Evolutionary conservation across 2,797 vertebrate genomes (phyloP), one percentile per base, ranked within the genome.

Genomic region (Gallirallus australis): DNA sequence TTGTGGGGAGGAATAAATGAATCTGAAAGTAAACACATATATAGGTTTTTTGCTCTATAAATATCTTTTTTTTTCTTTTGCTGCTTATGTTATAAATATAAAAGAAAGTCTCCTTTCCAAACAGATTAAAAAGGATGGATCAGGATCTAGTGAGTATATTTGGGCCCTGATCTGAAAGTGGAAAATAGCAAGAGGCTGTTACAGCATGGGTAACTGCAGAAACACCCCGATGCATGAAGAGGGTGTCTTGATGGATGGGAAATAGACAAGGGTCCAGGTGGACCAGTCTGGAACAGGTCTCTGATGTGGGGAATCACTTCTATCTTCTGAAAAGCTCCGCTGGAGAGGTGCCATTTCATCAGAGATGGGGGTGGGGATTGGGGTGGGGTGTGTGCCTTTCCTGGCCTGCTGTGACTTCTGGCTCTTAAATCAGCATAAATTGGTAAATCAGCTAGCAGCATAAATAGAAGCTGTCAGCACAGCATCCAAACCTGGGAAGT

Each of bases 281-380:
- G 15, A 8, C n/a, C 15, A 5, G 0, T 0, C 5, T 21, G 35
- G 57, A 11, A 16, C 17, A n/a, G 6, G 7, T 47, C 10, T 27
- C 35, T 1, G 1, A 16, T 31, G 12, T 15, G 33, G 37, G 40
- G 10, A 30, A 17, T 14, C 4, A 2, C 28, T 75, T 4, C 17
- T 17, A 39, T 40, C 13, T 52, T 54, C 33, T 4, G 6, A 75
- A 53, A 56, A 56, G 39, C 47, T 71, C 50, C 3, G 4, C 30
- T 10, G 1, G 40, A 52, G 28, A 47, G 37, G 30, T 28, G 53
- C 5, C 20, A 5, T 39, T 70, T 80, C 4, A 3, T 20, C 31
- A 6, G 37, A 73, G 47, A 40, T 12, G 23, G 1, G 1, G 11
- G 39, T 35, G 42, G 42, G 42, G 18, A 66, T 37, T 17, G 70